phyloP scores from a whole-genome alignment of 2,888 invertebrate genomes.

The Phasia obesa region DNA sequence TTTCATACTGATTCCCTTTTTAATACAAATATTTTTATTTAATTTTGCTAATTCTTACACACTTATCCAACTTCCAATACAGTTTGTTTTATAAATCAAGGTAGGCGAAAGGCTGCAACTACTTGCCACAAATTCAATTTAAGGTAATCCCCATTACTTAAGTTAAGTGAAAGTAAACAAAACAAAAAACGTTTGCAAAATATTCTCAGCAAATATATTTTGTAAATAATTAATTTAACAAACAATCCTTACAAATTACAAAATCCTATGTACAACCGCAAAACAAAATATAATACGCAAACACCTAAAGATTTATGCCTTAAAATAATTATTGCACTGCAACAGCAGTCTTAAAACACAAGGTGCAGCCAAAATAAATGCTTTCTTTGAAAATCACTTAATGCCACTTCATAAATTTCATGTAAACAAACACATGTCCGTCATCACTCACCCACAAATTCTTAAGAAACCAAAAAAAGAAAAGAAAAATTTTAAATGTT shows the following conservation, averaged over 20 bases:
- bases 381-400: conserved; percentile 3
- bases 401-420: conserved; percentile 23
- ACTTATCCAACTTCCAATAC: too few relatives aligned
- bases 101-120: too few relatives aligned
- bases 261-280: conserved; percentile 1
- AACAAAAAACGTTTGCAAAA: background rate
- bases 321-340: background rate
- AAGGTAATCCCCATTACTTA: too few relatives aligned
- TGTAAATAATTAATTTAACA: conserved; percentile 33
- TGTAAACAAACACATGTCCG: conserved; percentile 35
- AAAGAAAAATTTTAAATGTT: background rate
- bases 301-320: background rate
- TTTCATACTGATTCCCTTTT: too few relatives aligned
- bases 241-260: conserved; percentile 51
- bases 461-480: conserved; percentile 22
- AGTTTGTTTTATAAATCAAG: too few relatives aligned
- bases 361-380: background rate
- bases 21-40: too few relatives aligned
- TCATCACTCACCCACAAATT: conserved; percentile 52
- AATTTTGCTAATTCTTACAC: too few relatives aligned
- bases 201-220: conserved; percentile 27
- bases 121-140: too few relatives aligned
- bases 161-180: background rate
- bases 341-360: background rate
- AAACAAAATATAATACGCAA: conserved; percentile 1